Percentiles rank a stretch among this genome's conserved stretches.
Conservation (phyloP, 2,113 vertebrate genomes). For the Osmerus mordax region DNA sequence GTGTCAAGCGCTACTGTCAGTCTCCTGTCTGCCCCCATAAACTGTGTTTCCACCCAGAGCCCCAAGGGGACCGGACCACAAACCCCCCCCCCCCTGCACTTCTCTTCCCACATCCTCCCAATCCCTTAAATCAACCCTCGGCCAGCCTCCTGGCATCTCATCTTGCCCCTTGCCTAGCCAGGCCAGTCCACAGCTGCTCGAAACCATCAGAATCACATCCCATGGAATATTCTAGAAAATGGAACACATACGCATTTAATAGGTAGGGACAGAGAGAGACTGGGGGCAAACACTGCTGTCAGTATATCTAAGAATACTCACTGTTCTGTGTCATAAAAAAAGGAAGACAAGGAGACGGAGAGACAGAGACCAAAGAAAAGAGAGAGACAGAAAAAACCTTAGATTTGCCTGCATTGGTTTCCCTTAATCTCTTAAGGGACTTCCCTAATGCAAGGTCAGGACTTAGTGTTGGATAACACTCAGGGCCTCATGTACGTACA, state of each 20-base stretch:
- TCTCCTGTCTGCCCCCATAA: slow-evolving; percentile 55
- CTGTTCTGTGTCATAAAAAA: slow-evolving; percentile 6
- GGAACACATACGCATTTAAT: slow-evolving; percentile 34
- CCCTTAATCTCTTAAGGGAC: neutral
- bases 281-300: slow-evolving; percentile 41
- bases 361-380: slow-evolving; percentile 16
- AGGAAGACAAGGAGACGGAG: neutral
- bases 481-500: too few species aligned
- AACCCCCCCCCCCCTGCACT: slow-evolving; percentile 30
- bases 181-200: slow-evolving; percentile 22
- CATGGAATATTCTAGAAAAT: neutral
- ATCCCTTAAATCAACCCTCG: slow-evolving; percentile 30
- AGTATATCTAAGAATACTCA: slow-evolving; percentile 22
- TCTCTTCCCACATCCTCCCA: too few species aligned
- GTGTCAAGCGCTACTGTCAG: slow-evolving; percentile 48
- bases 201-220: slow-evolving; percentile 33
- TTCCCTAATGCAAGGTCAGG: too few species aligned
- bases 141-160: slow-evolving; percentile 10
- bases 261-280: slow-evolving; percentile 46
- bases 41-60: slow-evolving; percentile 53
- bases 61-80: slow-evolving; percentile 37
- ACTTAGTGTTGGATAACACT: too few species aligned
- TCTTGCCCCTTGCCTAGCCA: too few species aligned
- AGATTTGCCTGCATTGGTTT: neutral
- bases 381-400: slow-evolving; percentile 10